Percentiles rank a stretch among this genome's conserved stretches.
Conservation (phyloP, 2,797 vertebrate genomes). For the Simalia tracyae region DNA sequence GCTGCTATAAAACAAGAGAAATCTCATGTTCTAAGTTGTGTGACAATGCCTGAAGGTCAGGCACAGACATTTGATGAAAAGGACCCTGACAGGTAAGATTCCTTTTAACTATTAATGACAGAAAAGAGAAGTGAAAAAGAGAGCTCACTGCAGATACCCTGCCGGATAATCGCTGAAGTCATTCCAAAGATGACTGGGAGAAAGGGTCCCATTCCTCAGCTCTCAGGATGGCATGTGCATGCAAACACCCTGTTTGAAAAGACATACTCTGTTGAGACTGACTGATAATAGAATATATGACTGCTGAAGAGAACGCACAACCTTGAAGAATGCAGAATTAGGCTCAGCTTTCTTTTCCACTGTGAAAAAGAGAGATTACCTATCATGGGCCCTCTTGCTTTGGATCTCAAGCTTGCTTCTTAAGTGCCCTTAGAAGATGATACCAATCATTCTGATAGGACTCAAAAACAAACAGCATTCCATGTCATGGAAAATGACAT, state of each 20-base stretch:
- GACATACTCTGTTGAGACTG: slow-evolving; percentile 50
- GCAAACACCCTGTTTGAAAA: slow-evolving; percentile 62
- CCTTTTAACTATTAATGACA: slow-evolving; percentile 51
- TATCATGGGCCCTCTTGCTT: not conserved
- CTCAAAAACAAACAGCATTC: not conserved
- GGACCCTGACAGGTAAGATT: slow-evolving; percentile 48
- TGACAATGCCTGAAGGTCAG: slow-evolving; percentile 55
- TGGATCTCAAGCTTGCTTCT: not conserved
- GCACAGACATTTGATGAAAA: slow-evolving; percentile 28
- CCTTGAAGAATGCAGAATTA: slow-evolving; percentile 46
- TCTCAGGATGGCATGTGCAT: slow-evolving; percentile 51
- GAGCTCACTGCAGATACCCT: slow-evolving; percentile 51
- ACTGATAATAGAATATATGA: slow-evolving; percentile 58
- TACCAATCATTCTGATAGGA: not conserved
- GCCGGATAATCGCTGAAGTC: slow-evolving; percentile 59
- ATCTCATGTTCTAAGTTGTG: not conserved
- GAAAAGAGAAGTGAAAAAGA: slow-evolving; percentile 48
- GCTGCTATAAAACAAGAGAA: slow-evolving; percentile 53
- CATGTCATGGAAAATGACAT: not conserved
- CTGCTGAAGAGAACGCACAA: slow-evolving; percentile 21
- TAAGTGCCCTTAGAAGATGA: not conserved
- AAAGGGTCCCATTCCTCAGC: slow-evolving; percentile 58
- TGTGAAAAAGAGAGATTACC: slow-evolving; percentile 4
- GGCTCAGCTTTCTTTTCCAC: not conserved
- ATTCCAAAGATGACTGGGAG: slow-evolving; percentile 58